Evolutionary conservation across 2,113 vertebrate species (phyloP).

Genomic region (Prolemur simus): DNA sequence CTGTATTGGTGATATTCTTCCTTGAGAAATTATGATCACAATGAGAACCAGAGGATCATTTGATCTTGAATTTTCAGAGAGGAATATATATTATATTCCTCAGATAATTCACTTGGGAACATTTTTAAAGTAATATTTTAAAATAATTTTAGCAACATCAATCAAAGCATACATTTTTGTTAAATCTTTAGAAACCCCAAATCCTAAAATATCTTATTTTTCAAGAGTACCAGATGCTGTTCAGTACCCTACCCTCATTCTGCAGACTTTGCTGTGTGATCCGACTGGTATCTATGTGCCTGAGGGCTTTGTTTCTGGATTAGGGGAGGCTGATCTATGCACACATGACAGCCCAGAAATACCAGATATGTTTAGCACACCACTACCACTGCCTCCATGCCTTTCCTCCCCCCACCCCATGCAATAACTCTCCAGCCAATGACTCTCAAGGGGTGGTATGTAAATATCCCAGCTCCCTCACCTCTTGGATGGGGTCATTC

Average conservation of each 20-base stretch:
- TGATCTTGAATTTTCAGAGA: background rate
- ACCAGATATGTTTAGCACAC: background rate
- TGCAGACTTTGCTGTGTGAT: background rate
- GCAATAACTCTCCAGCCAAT: background rate
- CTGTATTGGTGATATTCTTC: background rate
- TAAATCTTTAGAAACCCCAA: background rate
- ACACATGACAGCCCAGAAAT: background rate
- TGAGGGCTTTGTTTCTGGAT: background rate
- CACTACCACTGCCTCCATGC: background rate
- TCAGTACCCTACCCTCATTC: background rate
- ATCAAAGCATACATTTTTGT: background rate
- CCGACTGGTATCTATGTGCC: background rate
- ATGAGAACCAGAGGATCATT: background rate
- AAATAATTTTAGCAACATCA: background rate
- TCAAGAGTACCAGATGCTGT: background rate
- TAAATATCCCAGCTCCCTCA: background rate
- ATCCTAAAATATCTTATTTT: background rate
- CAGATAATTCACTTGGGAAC: background rate
- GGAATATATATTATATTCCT: background rate
- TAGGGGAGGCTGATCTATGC: background rate
- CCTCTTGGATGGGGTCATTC: background rate
- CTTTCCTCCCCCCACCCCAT: rapidly evolving
- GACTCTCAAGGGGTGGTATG: background rate
- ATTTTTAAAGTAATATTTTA: slow-evolving; percentile 2
- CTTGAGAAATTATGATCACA: background rate